Percentiles rank a stretch among this genome's conserved stretches.
These are phyloP conservation scores for Cnemophilus loriae DNA, from an alignment of 2,113 vertebrate genomes.

Conservation along the genomic window DNA sequence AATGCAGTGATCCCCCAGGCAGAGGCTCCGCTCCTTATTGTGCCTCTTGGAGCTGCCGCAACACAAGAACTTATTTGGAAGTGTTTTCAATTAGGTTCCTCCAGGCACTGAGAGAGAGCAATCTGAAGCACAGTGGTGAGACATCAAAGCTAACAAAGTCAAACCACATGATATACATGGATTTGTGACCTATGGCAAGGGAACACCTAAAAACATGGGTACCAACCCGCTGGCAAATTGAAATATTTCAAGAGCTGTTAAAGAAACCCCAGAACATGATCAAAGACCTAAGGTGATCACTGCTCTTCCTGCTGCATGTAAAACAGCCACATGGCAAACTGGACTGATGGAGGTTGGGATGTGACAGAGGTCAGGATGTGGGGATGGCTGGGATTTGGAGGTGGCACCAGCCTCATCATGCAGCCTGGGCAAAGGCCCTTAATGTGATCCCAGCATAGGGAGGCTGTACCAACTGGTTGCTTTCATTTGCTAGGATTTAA, in stretches of 20 bases:
- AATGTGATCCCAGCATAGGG: neutral
- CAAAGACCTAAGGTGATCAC: neutral
- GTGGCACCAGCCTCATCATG: neutral
- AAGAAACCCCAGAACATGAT: neutral
- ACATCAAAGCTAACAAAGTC: neutral
- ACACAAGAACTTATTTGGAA: neutral
- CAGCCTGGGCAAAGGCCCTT: neutral
- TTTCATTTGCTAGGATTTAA: neutral
- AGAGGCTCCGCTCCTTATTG: fast-evolving
- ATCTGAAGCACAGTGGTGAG: neutral
- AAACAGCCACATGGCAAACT: neutral
- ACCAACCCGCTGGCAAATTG: neutral
- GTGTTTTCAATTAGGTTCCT: neutral
- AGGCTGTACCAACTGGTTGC: neutral
- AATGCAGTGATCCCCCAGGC: fast-evolving
- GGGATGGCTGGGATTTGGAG: neutral
- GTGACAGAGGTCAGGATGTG: neutral
- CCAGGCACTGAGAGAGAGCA: neutral
- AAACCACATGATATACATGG: neutral
- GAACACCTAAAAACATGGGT: neutral
- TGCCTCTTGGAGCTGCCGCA: neutral
- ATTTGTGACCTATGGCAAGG: neutral
- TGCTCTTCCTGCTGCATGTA: neutral
- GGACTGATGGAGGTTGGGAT: neutral
- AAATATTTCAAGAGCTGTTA: neutral